phyloP scores from a whole-genome alignment of 2,888 invertebrate species.

The Spodoptera exigua region DNA sequence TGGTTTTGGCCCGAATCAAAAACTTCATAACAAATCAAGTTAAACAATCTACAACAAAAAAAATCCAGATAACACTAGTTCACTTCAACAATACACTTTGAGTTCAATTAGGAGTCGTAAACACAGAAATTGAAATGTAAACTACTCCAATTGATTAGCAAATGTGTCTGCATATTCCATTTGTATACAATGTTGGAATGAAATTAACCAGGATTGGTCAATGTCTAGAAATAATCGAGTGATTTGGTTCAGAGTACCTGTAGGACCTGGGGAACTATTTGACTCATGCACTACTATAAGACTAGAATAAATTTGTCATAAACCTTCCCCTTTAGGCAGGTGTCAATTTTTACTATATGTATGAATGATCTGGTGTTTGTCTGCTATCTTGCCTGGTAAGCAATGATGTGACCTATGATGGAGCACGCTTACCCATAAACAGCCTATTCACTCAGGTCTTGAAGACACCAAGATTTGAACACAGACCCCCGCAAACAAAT shows the following conservation, averaged over 20 bases:
- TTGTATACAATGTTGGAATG: slow-evolving; percentile 48
- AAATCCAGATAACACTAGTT: slow-evolving; percentile 30
- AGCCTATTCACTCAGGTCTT: too few species aligned
- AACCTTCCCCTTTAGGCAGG: too few species aligned
- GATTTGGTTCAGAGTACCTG: slow-evolving; percentile 20
- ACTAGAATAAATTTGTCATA: too few species aligned
- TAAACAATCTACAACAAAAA: slow-evolving; percentile 5
- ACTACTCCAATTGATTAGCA: slow-evolving; percentile 48
- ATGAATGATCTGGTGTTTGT: too few species aligned
- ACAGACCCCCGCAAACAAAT: too few species aligned
- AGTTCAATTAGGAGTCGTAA: slow-evolving; percentile 57
- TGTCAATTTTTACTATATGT: too few species aligned
- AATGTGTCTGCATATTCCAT: slow-evolving; percentile 44
- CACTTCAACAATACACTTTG: slow-evolving; percentile 49
- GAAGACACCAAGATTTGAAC: too few species aligned
- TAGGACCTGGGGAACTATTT: not conserved
- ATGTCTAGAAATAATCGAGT: slow-evolving; percentile 38
- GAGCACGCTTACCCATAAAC: too few species aligned
- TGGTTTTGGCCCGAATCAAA: not conserved
- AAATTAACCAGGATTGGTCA: slow-evolving; percentile 45
- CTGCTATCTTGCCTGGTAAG: too few species aligned
- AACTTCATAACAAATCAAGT: not conserved
- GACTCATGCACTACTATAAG: not conserved
- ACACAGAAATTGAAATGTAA: slow-evolving; percentile 57
- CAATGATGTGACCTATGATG: too few species aligned